Evolutionary conservation across 1,140 invertebrate genomes (phyloP).

Genomic region (Onthophagus taurus): DNA sequence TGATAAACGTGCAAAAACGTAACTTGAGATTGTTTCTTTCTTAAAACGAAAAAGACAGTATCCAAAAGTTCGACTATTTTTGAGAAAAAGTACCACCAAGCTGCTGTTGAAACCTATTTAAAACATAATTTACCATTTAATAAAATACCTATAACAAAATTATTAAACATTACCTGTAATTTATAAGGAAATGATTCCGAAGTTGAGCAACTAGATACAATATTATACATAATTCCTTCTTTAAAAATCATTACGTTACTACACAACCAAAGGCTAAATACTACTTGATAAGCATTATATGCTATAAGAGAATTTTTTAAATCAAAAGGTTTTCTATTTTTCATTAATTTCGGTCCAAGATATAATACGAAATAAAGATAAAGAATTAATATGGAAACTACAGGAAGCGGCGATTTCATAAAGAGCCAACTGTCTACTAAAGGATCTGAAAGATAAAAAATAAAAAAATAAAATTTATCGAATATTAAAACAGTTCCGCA

Average conservation of each 20-base stretch:
- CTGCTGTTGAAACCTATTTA: constrained; percentile 38
- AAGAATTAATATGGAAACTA: constrained; percentile 39
- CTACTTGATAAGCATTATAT: constrained; percentile 62
- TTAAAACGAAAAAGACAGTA: constrained; percentile 72
- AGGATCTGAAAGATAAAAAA: constrained; percentile 44
- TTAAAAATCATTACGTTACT: constrained; percentile 26
- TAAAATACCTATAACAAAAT: too few species aligned
- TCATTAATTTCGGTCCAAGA: constrained; percentile 62
- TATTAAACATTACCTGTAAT: not conserved
- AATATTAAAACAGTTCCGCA: not conserved
- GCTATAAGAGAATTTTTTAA: constrained; percentile 52
- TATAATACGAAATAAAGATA: constrained; percentile 59
- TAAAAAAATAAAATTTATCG: too few species aligned
- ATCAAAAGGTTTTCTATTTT: constrained; percentile 52
- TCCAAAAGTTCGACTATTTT: constrained; percentile 58
- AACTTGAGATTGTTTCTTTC: constrained; percentile 69
- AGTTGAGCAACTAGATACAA: constrained; percentile 2
- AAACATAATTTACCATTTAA: not conserved
- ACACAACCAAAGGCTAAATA: constrained; percentile 40
- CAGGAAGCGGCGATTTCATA: constrained; percentile 48
- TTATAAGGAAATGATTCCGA: not conserved
- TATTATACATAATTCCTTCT: constrained; percentile 18
- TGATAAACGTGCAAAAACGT: constrained; percentile 64
- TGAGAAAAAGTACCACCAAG: constrained; percentile 43
- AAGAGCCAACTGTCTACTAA: constrained; percentile 51